These are phyloP conservation scores for Oscheius sp. DNA, from an alignment of 2,888 invertebrate genomes.

Conservation along the genomic window DNA sequence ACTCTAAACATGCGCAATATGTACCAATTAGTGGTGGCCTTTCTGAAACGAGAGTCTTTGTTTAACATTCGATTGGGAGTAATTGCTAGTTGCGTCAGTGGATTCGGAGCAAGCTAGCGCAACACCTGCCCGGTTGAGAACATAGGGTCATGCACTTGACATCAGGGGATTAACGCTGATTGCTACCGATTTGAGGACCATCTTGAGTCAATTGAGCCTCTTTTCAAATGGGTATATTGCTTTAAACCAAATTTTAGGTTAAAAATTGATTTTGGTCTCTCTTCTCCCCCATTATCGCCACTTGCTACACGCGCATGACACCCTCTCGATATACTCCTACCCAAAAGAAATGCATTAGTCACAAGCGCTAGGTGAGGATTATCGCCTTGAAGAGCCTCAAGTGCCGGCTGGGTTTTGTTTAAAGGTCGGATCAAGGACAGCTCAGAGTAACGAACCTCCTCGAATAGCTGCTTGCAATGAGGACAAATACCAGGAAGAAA, in stretches of 20 bases:
- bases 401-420: conserved; percentile 21
- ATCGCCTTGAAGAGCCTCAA: conserved; percentile 15
- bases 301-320: conserved; percentile 7
- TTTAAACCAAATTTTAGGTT: no score
- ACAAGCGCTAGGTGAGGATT: conserved; percentile 23
- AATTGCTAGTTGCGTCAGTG: conserved; percentile 9
- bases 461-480: conserved; percentile 39
- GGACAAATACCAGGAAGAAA: conserved; percentile 38
- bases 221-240: no score
- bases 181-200: conserved; percentile 10
- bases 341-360: conserved; percentile 9
- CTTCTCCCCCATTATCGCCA: not conserved
- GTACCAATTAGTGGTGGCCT: conserved; percentile 15
- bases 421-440: conserved; percentile 27
- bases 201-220: no score
- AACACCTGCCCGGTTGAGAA: conserved; percentile 13
- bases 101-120: conserved; percentile 16
- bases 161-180: conserved; percentile 6
- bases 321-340: not conserved
- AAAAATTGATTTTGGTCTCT: not conserved
- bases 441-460: conserved; percentile 33
- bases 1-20: no score
- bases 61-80: conserved; percentile 12
- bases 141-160: conserved; percentile 18
- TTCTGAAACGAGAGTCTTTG: conserved; percentile 21